Base-by-base conservation (phyloP, 64 coral and sea anemone species). In the Stichodactyla helianthus region DNA sequence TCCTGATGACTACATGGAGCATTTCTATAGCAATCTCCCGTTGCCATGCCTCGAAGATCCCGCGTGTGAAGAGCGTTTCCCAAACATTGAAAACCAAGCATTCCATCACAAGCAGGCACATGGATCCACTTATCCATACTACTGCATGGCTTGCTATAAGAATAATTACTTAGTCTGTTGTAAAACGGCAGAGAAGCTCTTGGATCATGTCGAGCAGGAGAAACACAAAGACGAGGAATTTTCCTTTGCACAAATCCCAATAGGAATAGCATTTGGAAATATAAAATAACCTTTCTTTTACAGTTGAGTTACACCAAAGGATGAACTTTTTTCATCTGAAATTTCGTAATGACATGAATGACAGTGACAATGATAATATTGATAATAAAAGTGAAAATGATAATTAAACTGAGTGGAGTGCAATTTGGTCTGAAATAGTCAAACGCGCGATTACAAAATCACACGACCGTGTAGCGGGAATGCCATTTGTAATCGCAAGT, bases 61-160 rank as follows among this genome's bases (percentile, higher is more conserved):
- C 60, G 71, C 83, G 27, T 97, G 94, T 87, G 56, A 87, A 61
- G 91, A 84, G 59, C 90, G 94, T 6, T 97, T 97, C 60, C 91
- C 91, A 6, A 97, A 97, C 77, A 97, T 97, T 44, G 88, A 97
- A 19, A 63, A 90, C 12, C 94, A 97, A 50, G 83, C 83, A 63
- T 84, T 84, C 83, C 83, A 84, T 54, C 83, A 84, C 83, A 84
- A 84, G 31, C 83, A 84, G 31, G 85, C 81, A 0, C 94, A 97
- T 64, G 94, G 94, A 1, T 87, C 94, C 12, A 97, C 88, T 6
- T 93, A 93, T 71, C 94, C 94, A 0, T 97, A 97, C 54, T 97
- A 90, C 68, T 97, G 94, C 53, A 90, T 97, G 94, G 94, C 94
- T 5, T 97, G 94, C 54, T 97, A 97, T 56, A 97, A 93, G 56